Evolutionary conservation across 2,113 vertebrate species (phyloP).

Genomic region (Bolborhynchus lineola): DNA sequence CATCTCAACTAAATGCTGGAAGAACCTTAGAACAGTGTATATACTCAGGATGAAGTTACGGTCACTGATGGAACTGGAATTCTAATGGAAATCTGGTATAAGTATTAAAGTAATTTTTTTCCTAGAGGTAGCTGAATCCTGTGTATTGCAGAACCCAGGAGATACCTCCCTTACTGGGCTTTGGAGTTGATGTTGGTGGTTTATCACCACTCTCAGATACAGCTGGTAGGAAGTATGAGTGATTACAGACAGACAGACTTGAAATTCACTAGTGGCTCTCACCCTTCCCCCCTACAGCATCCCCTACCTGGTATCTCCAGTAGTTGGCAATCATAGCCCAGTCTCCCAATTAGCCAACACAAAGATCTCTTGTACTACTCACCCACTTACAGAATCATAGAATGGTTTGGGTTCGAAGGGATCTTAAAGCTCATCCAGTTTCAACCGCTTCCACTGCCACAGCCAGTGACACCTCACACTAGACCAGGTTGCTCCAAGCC

Average conservation of each 20-base stretch:
- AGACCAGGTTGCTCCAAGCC: background rate
- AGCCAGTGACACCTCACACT: background rate
- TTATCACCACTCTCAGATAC: background rate
- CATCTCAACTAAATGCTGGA: background rate
- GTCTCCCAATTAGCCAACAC: background rate
- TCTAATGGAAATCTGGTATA: background rate
- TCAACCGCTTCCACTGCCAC: background rate
- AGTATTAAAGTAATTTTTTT: background rate
- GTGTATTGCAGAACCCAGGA: background rate
- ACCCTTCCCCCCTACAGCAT: accelerated
- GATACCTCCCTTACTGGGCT: background rate
- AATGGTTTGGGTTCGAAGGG: background rate
- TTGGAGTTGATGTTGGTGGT: background rate
- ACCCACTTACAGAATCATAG: background rate
- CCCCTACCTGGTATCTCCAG: background rate
- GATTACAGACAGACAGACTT: background rate
- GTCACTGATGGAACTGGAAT: background rate
- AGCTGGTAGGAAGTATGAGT: background rate
- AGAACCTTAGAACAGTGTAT: background rate
- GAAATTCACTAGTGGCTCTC: background rate
- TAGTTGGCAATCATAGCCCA: background rate
- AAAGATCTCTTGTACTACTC: background rate
- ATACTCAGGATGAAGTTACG: background rate
- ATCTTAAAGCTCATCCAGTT: background rate
- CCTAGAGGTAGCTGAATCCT: background rate